Conservation (phyloP, 2,113 vertebrate genomes). For the Pelvicachromis taeniatus region DNA sequence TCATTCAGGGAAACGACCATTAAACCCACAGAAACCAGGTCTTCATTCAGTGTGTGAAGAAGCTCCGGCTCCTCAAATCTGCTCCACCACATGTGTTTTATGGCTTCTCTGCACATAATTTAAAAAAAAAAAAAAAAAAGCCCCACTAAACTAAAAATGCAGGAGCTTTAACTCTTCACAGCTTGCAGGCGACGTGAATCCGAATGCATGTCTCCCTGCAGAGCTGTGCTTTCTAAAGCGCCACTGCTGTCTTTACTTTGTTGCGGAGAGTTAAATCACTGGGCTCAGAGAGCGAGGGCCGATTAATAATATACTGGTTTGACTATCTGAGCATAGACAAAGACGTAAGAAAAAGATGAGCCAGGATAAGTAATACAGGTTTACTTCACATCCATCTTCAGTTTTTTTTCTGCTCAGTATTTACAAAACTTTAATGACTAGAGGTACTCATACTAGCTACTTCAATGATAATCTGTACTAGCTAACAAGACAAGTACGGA, state of each 20-base stretch:
- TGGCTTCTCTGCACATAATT: conserved; percentile 40
- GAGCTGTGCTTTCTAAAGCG: not conserved
- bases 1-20: conserved; percentile 10
- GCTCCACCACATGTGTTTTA: not conserved
- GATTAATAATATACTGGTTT: conserved; percentile 54
- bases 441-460: conserved; percentile 71
- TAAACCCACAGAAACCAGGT: not conserved
- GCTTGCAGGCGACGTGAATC: not conserved
- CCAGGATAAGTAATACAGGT: conserved; percentile 43
- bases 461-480: conserved; percentile 67
- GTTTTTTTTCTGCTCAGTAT: conserved; percentile 55
- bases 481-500: conserved; percentile 70
- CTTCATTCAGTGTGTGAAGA: conserved; percentile 9
- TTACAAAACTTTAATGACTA: conserved; percentile 72
- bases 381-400: conserved; percentile 60
- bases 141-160: conserved; percentile 5
- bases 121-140: no score
- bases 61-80: not conserved
- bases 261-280: not conserved
- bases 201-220: not conserved
- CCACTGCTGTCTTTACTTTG: not conserved
- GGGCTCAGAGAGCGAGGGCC: not conserved
- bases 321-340: conserved; percentile 53
- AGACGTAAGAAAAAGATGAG: conserved; percentile 45
- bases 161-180: not conserved